Percentiles rank a stretch among this genome's conserved stretches.
Evolutionary conservation across 2,113 vertebrate species (phyloP).

Genomic region (Eudorcas thomsonii): DNA sequence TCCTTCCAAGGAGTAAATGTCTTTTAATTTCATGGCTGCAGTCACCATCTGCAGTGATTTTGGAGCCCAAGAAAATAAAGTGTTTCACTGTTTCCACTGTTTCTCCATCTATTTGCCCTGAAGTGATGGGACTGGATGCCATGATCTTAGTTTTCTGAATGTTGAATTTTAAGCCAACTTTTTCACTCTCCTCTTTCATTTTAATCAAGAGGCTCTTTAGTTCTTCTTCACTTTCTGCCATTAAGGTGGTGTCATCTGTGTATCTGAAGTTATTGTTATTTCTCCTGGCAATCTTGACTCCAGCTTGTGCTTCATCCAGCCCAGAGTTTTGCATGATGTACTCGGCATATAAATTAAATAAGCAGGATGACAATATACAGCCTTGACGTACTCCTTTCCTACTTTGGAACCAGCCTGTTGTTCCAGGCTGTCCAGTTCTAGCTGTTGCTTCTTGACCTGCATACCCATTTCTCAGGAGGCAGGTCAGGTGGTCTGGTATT

Average conservation of each 20-base stretch:
- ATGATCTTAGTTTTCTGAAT: too few species aligned
- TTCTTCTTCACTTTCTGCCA: not conserved
- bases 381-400: not conserved
- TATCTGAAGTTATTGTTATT: not conserved
- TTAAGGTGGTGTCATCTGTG: not conserved
- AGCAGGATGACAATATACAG: not conserved
- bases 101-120: too few species aligned
- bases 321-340: accelerated
- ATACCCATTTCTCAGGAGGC: not conserved
- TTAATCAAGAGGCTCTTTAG: too few species aligned
- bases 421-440: not conserved
- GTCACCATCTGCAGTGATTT: too few species aligned
- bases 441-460: not conserved
- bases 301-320: not conserved
- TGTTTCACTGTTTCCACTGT: too few species aligned
- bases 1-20: too few species aligned
- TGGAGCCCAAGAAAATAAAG: accelerated
- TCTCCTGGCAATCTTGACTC: not conserved
- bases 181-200: too few species aligned
- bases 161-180: too few species aligned
- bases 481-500: not conserved
- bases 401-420: not conserved
- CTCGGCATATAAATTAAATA: not conserved
- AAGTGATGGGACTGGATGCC: too few species aligned
- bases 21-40: too few species aligned